Evolutionary conservation across 1,140 invertebrate genomes (phyloP), one percentile per base, ranked within the genome.

Genomic region (Penaeus indicus): DNA sequence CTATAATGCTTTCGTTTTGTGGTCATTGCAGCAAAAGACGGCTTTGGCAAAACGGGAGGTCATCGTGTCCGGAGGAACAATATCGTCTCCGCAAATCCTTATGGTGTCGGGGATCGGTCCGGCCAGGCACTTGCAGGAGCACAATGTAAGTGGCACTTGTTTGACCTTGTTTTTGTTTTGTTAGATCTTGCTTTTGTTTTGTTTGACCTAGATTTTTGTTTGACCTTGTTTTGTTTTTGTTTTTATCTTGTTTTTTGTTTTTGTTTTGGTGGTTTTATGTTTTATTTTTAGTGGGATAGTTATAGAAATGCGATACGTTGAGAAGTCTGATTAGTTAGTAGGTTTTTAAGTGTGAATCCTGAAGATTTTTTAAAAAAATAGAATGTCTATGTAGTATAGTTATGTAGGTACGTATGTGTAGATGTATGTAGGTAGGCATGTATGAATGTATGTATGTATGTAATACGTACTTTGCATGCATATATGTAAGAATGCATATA

Each of bases 41-140:
- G 86, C 79, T n/a, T 19, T 88, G 21, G 79, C 64, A 21, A 88
- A 88, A 27, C 21, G 79, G 32, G 92, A 93, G 88, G 91, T 93
- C 1, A 92, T 95, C 63, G 80, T 95, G 10, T 93, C 94, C 2
- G 94, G 93, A 0, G 95, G 95, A 10, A 91, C 94, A 13, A 92
- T 95, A n/a, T 94, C 94, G 89, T 94, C 94, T 0, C 94, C 95
- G 0, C 93, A 95, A 89, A 91, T 95, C 1, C 92, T 95, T 0
- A 92, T 95, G 84, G 90, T 95, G 3, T 95, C 94, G 13, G 95
- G 95, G 4, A 93, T 95, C 22, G 95, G 95, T 47, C 94, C 94
- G 0, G 92, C 91, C 89, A 90, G 93, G 1, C 93, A 95, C 62
- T 86, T 94, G 32, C 93, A 91, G 42, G 93, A 92, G 83, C 92